Conservation (phyloP, 1,140 invertebrate species). For the Brachionus rubens region DNA sequence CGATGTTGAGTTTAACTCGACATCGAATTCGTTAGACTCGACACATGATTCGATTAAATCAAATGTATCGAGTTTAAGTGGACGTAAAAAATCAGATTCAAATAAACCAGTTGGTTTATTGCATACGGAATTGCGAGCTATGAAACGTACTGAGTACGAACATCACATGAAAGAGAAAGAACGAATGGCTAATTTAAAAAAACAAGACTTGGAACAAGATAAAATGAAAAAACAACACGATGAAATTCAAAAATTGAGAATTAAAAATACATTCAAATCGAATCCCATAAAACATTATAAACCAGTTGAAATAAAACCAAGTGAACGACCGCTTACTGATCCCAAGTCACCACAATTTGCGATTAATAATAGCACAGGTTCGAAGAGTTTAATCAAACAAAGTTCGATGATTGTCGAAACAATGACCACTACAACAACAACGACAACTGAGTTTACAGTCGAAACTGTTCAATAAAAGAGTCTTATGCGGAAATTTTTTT, state of each 20-base stretch:
- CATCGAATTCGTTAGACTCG: background rate
- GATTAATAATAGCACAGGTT: background rate
- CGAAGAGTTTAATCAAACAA: background rate
- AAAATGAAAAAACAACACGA: constrained; percentile 54
- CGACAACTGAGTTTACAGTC: background rate
- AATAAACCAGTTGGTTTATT: constrained; percentile 49
- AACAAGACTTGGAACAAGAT: constrained; percentile 50
- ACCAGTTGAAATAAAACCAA: constrained; percentile 55
- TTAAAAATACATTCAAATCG: constrained; percentile 59
- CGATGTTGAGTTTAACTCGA: constrained; percentile 9
- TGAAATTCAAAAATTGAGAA: constrained; percentile 55
- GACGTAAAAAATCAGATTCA: constrained; percentile 10
- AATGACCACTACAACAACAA: background rate
- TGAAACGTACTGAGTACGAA: constrained; percentile 61
- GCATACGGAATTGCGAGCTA: constrained; percentile 60
- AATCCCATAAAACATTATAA: constrained; percentile 59
- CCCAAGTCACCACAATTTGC: constrained; percentile 54
- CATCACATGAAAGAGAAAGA: constrained; percentile 56
- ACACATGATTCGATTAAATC: background rate
- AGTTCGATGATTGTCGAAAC: background rate
- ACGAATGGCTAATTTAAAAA: constrained; percentile 56
- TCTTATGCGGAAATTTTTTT: too few species aligned
- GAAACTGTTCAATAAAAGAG: background rate
- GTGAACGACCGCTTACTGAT: constrained; percentile 56
- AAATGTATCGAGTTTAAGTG: background rate